Evolutionary conservation across 2,888 invertebrate species (phyloP), one percentile per base, ranked within the genome.

Genomic region (Rhimphoctona megacephalus): DNA sequence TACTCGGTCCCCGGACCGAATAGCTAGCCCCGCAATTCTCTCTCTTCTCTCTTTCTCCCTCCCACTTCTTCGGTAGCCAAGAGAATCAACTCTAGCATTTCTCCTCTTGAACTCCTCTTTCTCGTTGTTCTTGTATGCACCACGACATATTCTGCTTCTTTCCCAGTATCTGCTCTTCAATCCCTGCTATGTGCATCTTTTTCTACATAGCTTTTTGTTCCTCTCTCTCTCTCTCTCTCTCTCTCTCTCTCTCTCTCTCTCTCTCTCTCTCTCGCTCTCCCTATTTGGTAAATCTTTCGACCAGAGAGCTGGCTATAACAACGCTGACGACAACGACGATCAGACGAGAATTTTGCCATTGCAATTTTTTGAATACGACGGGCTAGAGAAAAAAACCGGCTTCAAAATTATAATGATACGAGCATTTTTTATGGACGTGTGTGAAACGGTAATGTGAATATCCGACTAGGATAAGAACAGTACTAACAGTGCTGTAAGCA

Each of bases 361-460:
- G 86, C 82, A 85, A 81, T 72, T 77, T 46, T 69, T 61, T 46
- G 22, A 61, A 78, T 33, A 66, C 73, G 81, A 67, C 81, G 67
- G 86, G 80, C 86, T 89, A 89, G 90, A 92, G 92, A 92, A 92
- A 92, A 93, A 93, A 93, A 93, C 93, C 92, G 92, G 92, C 93
- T 94, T 93, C 93, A 92, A 93, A 94, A 94, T 94, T 94, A 94
- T 94, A 94, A 94, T 94, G 92, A 92, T 93, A 93, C 93, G 93
- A 93, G 93, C 92, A 93, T 94, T 94, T 94, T 94, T 93, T 93
- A 94, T 94, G 93, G 94, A 93, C 93, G 92, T 92, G n/a, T n/a
- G n/a, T n/a, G n/a, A n/a, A n/a, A n/a, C n/a, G n/a, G n/a, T n/a
- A n/a, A n/a, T n/a, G n/a, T n/a, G n/a, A n/a, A n/a, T n/a, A n/a